Percentiles rank a stretch among this genome's conserved stretches.
These are phyloP conservation scores for Orientallactaga bullata DNA, from an alignment of 2,113 vertebrate genomes.

Conservation along the genomic window DNA sequence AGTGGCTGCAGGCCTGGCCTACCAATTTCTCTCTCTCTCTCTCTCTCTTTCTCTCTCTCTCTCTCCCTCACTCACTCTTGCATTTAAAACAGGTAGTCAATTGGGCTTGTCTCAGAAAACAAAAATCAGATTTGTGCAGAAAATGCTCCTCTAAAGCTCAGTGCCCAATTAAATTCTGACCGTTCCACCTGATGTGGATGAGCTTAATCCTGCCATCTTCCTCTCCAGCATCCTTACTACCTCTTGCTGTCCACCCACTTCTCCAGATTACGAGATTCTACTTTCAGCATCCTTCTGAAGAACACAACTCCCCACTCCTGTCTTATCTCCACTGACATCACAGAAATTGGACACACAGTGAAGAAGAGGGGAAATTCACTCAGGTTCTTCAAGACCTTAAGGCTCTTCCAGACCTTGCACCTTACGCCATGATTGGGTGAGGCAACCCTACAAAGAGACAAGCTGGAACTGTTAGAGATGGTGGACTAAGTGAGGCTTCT, in stretches of 20 bases:
- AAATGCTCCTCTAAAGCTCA: neutral
- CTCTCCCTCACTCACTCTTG: no score
- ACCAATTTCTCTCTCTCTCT: no score
- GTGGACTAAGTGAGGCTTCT: neutral
- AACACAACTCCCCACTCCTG: neutral
- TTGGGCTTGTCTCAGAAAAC: no score
- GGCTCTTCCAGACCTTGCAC: neutral
- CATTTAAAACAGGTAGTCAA: no score
- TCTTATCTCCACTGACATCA: neutral
- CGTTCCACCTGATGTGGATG: neutral
- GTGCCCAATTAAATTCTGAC: neutral
- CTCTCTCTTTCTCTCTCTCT: no score
- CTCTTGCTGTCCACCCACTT: neutral
- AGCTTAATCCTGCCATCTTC: fast-evolving
- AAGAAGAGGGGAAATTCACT: neutral
- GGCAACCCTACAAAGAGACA: neutral
- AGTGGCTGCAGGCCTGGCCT: no score
- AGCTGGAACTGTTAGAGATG: neutral
- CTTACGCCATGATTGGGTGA: neutral
- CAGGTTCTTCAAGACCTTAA: neutral
- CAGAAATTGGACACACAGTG: neutral
- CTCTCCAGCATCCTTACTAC: neutral
- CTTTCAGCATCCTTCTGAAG: neutral
- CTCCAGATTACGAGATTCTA: neutral
- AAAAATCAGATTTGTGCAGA: neutral